A percentile compares a stretch with the other conserved stretches of the same genome.
Evolutionary conservation across 2,888 invertebrate genomes (phyloP).

Genomic region (Aelia acuminata): DNA sequence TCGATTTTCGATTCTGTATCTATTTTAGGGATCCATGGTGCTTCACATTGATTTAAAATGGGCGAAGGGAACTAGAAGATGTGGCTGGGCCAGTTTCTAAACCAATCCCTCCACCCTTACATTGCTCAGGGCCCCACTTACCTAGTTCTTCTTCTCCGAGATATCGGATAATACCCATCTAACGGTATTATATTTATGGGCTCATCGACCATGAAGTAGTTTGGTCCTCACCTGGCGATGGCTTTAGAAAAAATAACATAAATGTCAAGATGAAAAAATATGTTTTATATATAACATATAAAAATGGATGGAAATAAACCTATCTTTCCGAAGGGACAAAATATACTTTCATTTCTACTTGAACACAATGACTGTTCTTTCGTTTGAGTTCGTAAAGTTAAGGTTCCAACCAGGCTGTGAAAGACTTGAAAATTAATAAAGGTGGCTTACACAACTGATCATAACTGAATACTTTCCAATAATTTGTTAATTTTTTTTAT

Average conservation of each 20-base stretch:
- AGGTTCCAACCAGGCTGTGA: too few relatives aligned
- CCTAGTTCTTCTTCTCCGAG: background rate
- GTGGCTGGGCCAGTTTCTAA: background rate
- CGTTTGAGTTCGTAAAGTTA: too few relatives aligned
- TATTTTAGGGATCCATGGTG: background rate
- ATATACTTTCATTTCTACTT: too few relatives aligned
- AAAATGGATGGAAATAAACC: too few relatives aligned
- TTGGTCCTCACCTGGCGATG: background rate
- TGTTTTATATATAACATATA: background rate
- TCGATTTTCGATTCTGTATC: background rate
- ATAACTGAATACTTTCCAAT: too few relatives aligned
- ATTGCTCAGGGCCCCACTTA: conserved; percentile 1
- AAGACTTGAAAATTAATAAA: too few relatives aligned
- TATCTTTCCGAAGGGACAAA: too few relatives aligned
- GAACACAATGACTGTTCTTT: too few relatives aligned
- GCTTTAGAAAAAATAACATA: background rate
- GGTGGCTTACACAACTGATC: too few relatives aligned
- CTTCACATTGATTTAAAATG: background rate
- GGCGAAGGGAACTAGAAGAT: background rate
- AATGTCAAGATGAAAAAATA: background rate
- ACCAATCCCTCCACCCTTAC: background rate
- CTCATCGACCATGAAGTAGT: background rate
- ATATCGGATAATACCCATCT: background rate
- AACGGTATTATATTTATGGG: background rate
- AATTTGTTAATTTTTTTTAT: too few relatives aligned